Conservation (phyloP, 1,140 invertebrate species). For the Conus ventricosus region DNA sequence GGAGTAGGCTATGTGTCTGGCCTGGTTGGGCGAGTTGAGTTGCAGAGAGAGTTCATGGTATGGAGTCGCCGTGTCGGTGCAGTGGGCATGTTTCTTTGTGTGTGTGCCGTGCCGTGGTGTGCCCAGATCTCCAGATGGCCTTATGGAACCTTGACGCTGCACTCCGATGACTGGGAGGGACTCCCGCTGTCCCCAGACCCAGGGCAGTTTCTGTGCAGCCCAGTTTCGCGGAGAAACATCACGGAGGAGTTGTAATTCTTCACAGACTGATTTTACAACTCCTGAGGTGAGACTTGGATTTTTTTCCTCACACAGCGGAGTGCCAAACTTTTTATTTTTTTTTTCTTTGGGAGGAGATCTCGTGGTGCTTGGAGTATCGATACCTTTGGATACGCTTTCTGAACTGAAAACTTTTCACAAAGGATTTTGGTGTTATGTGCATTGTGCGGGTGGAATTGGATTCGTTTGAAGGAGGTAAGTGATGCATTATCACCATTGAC, state of each 20-base stretch:
- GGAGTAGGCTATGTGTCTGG: conserved; percentile 6
- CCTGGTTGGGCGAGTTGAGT: conserved; percentile 13
- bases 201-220: too few species aligned
- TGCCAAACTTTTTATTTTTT: neutral
- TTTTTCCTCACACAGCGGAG: neutral
- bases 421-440: conserved; percentile 1
- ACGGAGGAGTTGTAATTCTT: neutral
- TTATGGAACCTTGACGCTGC: neutral
- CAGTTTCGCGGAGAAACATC: too few species aligned
- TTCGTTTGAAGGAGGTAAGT: neutral
- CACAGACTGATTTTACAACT: neutral
- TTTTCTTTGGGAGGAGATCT: neutral
- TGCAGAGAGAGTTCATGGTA: conserved; percentile 9
- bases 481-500: neutral
- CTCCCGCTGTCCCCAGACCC: neutral
- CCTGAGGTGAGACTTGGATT: neutral
- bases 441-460: neutral
- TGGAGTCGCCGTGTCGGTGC: neutral
- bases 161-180: neutral
- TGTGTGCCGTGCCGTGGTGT: neutral
- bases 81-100: conserved; percentile 19
- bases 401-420: neutral
- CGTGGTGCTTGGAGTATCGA: neutral
- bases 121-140: neutral
- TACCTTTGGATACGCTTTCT: neutral